Base-by-base conservation (phyloP, 2,888 invertebrate genomes). In the Synergus japonicus region DNA sequence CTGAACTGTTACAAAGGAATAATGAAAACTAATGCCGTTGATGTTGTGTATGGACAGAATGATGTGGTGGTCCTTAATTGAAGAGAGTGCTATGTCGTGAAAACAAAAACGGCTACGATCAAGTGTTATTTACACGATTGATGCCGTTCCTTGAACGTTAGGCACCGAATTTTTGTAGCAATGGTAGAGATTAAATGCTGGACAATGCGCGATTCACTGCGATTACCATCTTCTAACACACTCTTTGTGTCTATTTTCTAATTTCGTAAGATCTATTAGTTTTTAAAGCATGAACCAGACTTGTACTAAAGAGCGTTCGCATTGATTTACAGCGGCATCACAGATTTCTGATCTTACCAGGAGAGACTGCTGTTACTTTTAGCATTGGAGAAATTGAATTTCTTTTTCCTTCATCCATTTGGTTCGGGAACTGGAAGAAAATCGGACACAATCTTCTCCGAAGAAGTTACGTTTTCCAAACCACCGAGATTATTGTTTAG, bases 401-500 rank as follows among this genome's bases (percentile, higher is more conserved):
- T 66, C 44, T 13, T 22, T 10, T 82, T 77, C 78, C 77, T 87
- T 92, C 91, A 92, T 85, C 92, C 92, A 66, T 92, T 92, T 67
- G 92, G 91, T 80, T 89, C 90, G 46, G 92, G 86, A 13, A 90
- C 86, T 64, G 92, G 90, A 83, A 90, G 81, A 73, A 88, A 84
- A 60, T 85, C 83, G 37, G 89, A 87, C 37, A 82, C 81, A n/a
- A 85, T 79, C 84, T 90, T 91, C 29, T 86, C 85, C 12, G 89
- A 84, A 54, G 87, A 84, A 49, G 84, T 81, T 41, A 88, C 87
- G 63, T 77, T 81, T 22, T 83, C 85, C 41, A 85, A 81, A 81
- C 88, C 87, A 65, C 85, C 90, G 29, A 88, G 83, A 80, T 92
- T 92, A 81, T 92, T 92, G 84, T 91, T 92, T 78, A 92, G 80